Base-by-base conservation (phyloP, 2,113 vertebrate species). In the Myrmecophaga tridactyla region DNA sequence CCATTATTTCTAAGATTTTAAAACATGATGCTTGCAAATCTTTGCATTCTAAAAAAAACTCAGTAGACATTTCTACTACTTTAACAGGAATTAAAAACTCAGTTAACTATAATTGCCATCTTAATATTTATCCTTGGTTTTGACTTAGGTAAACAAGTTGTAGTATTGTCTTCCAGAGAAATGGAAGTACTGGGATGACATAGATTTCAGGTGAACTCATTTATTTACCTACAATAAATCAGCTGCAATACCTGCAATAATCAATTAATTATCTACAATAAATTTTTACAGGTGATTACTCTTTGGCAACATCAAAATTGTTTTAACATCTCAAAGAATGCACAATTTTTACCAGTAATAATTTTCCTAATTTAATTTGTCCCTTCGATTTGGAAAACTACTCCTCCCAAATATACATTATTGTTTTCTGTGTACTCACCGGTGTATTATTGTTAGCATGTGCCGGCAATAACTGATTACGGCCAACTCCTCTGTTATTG, bases 311-410 rank as follows among this genome's bases (percentile, higher is more conserved):
- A 39, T 39, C 29, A 3, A 72, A 3, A 1, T 73, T 90, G 77
- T 81, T 96, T 94, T 21, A 67, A 29, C 36, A 94, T 97, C 72
- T 90, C 53, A 63, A 84, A 41, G 29, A 73, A 96, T 18, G 43
- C 34, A 53, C 89, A 25, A 56, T 17, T 95, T 97, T 73, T 92
- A 53, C 87, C 65, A 84, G 21, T 86, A 88, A 0, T 93, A 0
- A 76, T 96, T 95, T 85, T 62, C 89, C 94, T 62, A 31, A 29
- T 63, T 97, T 90, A 80, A 80, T 95, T 94, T 73, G 56, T 83
- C 77, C 88, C 31, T 92, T 95, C 58, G 41, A 21, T 92, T 82
- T 80, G 77, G 78, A 77, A 90, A 92, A 73, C 60, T 92, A 39
- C 0, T 4, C 72, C 36, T 46, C 89, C 83, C 70, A 34, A n/a